These are phyloP conservation scores for Diaprepes abbreviatus DNA, from an alignment of 2,888 invertebrate genomes.

Conservation along the genomic window DNA sequence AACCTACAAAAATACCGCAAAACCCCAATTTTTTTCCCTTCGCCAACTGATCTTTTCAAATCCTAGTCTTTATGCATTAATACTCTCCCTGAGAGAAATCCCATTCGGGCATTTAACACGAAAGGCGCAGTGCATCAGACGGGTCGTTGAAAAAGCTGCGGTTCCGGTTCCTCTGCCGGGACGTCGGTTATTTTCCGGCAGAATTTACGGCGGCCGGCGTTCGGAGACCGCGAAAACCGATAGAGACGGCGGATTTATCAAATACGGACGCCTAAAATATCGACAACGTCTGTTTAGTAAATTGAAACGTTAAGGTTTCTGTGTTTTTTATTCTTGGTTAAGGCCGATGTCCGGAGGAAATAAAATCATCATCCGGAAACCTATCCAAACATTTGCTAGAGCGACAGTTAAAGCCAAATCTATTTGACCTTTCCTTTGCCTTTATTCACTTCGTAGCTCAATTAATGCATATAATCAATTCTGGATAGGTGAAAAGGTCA, in stretches of 20 bases:
- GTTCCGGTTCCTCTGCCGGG: slow-evolving; percentile 9
- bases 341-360: too few relatives aligned
- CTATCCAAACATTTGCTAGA: too few relatives aligned
- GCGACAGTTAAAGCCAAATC: too few relatives aligned
- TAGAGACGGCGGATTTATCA: slow-evolving; percentile 15
- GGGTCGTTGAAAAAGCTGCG: slow-evolving; percentile 21
- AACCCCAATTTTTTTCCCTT: not conserved
- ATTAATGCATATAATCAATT: too few relatives aligned
- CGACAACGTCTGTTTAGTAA: not conserved
- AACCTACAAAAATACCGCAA: not conserved
- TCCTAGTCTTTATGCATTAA: slow-evolving; percentile 4
- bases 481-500: too few relatives aligned
- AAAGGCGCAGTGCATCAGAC: slow-evolving; percentile 24
- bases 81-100: slow-evolving; percentile 1
- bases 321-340: too few relatives aligned
- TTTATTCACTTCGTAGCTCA: too few relatives aligned
- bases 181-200: slow-evolving; percentile 14
- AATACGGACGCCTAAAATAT: slow-evolving; percentile 1
- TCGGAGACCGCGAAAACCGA: slow-evolving; percentile 11
- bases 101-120: slow-evolving; percentile 21
- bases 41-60: not conserved
- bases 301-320: slow-evolving; percentile 1
- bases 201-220: slow-evolving; percentile 6
- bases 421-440: too few relatives aligned
- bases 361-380: too few relatives aligned